Percentiles rank a stretch among this genome's conserved stretches.
Evolutionary conservation across 2,888 invertebrate species (phyloP).

Genomic region (Metopia argyrocephala): DNA sequence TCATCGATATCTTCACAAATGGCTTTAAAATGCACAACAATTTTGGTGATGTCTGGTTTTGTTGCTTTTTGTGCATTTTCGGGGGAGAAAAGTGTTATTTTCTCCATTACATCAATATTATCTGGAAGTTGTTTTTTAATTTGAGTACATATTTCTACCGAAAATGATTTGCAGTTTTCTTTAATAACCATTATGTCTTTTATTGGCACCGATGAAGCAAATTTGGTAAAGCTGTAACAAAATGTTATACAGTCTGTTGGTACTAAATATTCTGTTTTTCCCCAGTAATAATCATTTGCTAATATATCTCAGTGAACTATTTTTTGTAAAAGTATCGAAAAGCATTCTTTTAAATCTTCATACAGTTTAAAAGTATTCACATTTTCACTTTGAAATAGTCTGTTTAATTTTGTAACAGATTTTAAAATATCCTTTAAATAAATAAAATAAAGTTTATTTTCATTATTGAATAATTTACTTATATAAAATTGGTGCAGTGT

Average conservation of each 20-base stretch:
- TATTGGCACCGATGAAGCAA: too few species aligned
- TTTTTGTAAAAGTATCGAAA: not conserved
- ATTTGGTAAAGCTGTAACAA: too few species aligned
- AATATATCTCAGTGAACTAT: conserved; percentile 1
- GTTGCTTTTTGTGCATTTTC: not conserved
- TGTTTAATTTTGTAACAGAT: not conserved
- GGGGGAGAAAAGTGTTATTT: conserved; percentile 1
- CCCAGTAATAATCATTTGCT: not conserved
- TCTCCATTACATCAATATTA: conserved; percentile 3
- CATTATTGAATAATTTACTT: conserved; percentile 5
- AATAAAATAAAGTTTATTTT: conserved; percentile 2
- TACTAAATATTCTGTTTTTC: not conserved
- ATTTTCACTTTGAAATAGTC: not conserved
- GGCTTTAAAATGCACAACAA: not conserved
- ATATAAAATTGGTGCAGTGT: conserved; percentile 3
- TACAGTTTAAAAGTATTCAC: not conserved
- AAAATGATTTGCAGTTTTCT: conserved; percentile 7
- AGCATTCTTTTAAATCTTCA: conserved; percentile 1
- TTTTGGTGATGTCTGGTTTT: conserved; percentile 2
- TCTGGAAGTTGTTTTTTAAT: conserved; percentile 9
- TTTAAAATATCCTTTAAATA: conserved; percentile 9
- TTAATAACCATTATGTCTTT: conserved; percentile 6
- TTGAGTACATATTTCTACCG: not conserved
- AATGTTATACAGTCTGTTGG: conserved; percentile 1
- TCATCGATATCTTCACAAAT: conserved; percentile 5